Conservation (phyloP, 2,888 invertebrate genomes). For the Pandemis corylana region DNA sequence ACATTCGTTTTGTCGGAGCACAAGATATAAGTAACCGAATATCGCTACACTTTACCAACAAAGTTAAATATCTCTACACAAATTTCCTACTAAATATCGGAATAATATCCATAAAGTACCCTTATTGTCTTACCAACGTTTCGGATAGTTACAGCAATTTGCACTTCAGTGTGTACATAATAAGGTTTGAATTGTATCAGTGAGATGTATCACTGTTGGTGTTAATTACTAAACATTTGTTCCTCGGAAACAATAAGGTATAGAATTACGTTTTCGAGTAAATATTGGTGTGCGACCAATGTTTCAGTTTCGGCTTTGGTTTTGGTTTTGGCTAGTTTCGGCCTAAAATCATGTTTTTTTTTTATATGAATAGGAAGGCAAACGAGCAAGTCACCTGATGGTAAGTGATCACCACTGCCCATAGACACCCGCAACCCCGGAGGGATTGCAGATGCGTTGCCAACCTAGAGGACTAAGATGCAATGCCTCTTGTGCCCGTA, state of each 20-base stretch:
- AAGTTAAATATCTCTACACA: neutral
- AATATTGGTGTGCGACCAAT: neutral
- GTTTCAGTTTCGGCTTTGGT: neutral
- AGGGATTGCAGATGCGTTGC: no score
- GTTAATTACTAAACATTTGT: slow-evolving; percentile 14
- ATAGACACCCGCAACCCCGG: no score
- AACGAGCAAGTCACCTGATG: no score
- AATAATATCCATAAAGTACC: slow-evolving; percentile 5
- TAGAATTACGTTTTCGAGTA: slow-evolving; percentile 8
- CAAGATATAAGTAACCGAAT: neutral
- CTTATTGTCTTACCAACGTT: neutral
- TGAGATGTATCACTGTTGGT: neutral
- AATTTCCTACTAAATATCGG: neutral
- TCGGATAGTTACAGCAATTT: neutral
- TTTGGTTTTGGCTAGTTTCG: no score
- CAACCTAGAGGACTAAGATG: no score
- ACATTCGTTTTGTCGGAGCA: neutral
- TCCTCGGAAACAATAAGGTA: slow-evolving; percentile 7
- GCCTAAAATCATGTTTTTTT: no score
- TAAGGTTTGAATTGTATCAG: neutral
- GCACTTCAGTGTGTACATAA: neutral
- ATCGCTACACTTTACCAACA: neutral
- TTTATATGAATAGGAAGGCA: no score
- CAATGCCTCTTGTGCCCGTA: no score
- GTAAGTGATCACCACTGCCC: no score